Evolutionary conservation across 2,797 vertebrate species (phyloP).

Genomic region (Hydrophis major): DNA sequence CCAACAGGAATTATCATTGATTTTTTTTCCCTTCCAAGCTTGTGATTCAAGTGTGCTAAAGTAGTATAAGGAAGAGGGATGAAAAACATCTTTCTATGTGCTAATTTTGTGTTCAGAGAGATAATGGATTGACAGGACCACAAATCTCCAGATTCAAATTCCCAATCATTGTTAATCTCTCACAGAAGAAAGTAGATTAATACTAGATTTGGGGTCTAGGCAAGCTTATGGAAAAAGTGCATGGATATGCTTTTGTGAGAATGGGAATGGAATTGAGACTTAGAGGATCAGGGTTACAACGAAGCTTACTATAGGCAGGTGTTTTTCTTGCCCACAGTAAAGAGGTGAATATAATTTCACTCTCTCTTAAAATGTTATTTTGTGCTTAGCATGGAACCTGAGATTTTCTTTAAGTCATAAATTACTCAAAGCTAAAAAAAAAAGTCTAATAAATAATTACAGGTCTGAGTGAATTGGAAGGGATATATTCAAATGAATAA

Average conservation of each 20-base stretch:
- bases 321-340: not conserved
- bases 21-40: not conserved
- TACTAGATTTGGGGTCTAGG: conserved; percentile 11
- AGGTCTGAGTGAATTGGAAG: not conserved
- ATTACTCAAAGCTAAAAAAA: not conserved
- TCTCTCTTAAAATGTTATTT: not conserved
- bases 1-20: conserved; percentile 7
- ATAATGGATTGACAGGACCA: not conserved
- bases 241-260: not conserved
- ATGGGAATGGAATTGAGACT: not conserved
- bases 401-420: not conserved
- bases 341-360: not conserved
- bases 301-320: not conserved
- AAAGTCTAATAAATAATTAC: not conserved
- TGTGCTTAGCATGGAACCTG: not conserved
- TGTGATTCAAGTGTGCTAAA: not conserved
- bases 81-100: not conserved
- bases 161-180: not conserved
- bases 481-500: not conserved
- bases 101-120: conserved; percentile 1
- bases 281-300: not conserved
- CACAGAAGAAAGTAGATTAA: conserved; percentile 22
- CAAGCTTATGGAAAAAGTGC: not conserved
- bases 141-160: conserved; percentile 31
- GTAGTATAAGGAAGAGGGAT: not conserved